A percentile compares a stretch with the other conserved stretches of the same genome.
Conservation (phyloP, 1,140 invertebrate species). For the Drosophila truncata region DNA sequence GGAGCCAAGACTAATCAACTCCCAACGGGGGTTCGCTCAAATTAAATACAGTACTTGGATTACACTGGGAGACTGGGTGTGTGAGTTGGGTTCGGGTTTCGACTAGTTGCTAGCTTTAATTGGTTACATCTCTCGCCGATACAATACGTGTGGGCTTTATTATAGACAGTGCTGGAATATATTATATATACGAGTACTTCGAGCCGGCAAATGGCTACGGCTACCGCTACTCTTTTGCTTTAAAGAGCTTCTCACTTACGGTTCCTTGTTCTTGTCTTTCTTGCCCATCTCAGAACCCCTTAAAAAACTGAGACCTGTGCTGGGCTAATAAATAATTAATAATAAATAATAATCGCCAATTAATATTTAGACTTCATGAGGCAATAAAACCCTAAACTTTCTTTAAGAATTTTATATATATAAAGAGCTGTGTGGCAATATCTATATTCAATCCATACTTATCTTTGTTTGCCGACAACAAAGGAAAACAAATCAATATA, state of each 20-base stretch:
- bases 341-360: slow-evolving; percentile 8
- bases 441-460: neutral
- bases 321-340: slow-evolving; percentile 15
- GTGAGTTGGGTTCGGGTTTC: slow-evolving; percentile 6
- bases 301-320: slow-evolving; percentile 19
- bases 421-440: neutral
- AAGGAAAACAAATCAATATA: slow-evolving; percentile 35
- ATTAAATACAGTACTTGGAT: slow-evolving; percentile 64
- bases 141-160: slow-evolving; percentile 26
- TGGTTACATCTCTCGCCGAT: slow-evolving; percentile 33
- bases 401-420: neutral
- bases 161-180: slow-evolving; percentile 60
- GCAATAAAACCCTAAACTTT: neutral
- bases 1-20: slow-evolving; percentile 60
- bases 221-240: slow-evolving; percentile 25
- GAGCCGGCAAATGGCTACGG: slow-evolving; percentile 45
- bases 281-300: slow-evolving; percentile 70
- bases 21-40: slow-evolving; percentile 62
- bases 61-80: slow-evolving; percentile 27
- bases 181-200: slow-evolving; percentile 35
- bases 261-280: slow-evolving; percentile 84
- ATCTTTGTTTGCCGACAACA: neutral
- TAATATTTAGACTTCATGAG: neutral
- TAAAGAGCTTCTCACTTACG: slow-evolving; percentile 66
- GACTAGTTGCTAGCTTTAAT: slow-evolving; percentile 28